Conservation (phyloP, 2,113 vertebrate genomes). For the Podarcis raffonei region DNA sequence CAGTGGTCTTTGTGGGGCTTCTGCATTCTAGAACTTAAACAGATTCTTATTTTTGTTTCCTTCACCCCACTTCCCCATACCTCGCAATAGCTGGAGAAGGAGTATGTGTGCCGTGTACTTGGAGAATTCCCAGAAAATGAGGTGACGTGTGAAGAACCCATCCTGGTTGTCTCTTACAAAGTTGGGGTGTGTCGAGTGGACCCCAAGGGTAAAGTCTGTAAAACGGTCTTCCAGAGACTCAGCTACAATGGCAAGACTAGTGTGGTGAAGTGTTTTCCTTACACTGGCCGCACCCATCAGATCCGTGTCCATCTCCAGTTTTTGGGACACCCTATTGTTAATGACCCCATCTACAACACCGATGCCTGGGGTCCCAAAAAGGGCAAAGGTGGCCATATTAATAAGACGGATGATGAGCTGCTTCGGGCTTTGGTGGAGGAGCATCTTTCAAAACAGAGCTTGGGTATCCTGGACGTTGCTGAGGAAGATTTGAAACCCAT, state of each 20-base stretch:
- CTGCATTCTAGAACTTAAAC: background rate
- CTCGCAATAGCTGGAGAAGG: slow-evolving; percentile 89
- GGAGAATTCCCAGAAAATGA: slow-evolving; percentile 89
- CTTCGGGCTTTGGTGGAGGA: slow-evolving; percentile 87
- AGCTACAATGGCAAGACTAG: slow-evolving; percentile 89
- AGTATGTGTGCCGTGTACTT: slow-evolving; percentile 92
- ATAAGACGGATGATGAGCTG: slow-evolving; percentile 87
- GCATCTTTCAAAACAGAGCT: slow-evolving; percentile 85
- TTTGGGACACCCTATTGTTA: slow-evolving; percentile 92
- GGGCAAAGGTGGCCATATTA: slow-evolving; percentile 83
- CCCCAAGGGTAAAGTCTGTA: slow-evolving; percentile 86
- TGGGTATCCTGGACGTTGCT: slow-evolving; percentile 80
- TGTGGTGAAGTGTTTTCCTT: slow-evolving; percentile 87
- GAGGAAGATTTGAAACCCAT: slow-evolving; percentile 69
- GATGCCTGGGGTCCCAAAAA: slow-evolving; percentile 88
- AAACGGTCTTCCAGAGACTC: slow-evolving; percentile 90
- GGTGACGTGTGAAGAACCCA: slow-evolving; percentile 90
- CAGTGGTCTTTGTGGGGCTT: background rate
- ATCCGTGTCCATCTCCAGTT: slow-evolving; percentile 97
- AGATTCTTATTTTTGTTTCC: slow-evolving; percentile 3
- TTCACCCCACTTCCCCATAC: background rate
- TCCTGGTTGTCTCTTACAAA: slow-evolving; percentile 94
- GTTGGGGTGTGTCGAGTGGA: slow-evolving; percentile 94
- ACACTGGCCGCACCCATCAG: slow-evolving; percentile 95
- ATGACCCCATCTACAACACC: slow-evolving; percentile 97